Percentiles rank a stretch among this genome's conserved stretches.
phyloP scores from a whole-genome alignment of 2,888 invertebrate species.

The Hermaeophaga mercurialis region DNA sequence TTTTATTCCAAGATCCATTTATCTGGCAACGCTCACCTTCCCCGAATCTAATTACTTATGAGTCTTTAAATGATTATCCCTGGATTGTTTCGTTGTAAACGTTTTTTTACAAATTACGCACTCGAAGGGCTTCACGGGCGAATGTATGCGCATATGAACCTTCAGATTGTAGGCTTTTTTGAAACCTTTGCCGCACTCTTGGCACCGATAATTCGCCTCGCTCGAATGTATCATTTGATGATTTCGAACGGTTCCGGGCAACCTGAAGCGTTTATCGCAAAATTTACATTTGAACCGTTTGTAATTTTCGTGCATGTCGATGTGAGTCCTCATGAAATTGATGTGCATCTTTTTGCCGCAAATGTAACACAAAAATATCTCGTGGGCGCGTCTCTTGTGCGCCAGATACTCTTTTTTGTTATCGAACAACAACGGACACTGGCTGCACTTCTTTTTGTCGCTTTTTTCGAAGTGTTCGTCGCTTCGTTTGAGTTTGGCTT shows the following conservation, averaged over 20 bases:
- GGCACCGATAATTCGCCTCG: conserved; percentile 34
- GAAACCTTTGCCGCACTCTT: conserved; percentile 38
- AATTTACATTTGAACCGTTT: conserved; percentile 32
- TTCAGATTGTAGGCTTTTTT: conserved; percentile 50
- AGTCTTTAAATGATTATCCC: conserved; percentile 34
- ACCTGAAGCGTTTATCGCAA: conserved; percentile 43
- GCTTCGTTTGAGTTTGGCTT: not conserved
- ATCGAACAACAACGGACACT: conserved; percentile 59
- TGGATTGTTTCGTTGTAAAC: conserved; percentile 55
- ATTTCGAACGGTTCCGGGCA: conserved; percentile 34
- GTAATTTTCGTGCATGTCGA: conserved; percentile 32
- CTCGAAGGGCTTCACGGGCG: conserved; percentile 45
- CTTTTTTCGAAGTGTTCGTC: not conserved
- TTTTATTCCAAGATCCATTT: too few species aligned
- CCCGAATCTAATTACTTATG: too few species aligned
- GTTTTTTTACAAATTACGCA: conserved; percentile 63
- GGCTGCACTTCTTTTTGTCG: conserved; percentile 50
- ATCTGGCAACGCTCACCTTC: too few species aligned
- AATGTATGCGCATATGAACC: conserved; percentile 61
- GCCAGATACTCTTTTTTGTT: conserved; percentile 23
- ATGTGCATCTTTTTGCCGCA: conserved; percentile 38
- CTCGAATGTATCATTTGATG: conserved; percentile 45
- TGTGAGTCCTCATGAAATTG: conserved; percentile 30
- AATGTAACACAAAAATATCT: conserved; percentile 38
- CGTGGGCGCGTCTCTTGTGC: conserved; percentile 34